phyloP scores from a whole-genome alignment of 2,113 vertebrate genomes.

The Synchiropus splendidus region DNA sequence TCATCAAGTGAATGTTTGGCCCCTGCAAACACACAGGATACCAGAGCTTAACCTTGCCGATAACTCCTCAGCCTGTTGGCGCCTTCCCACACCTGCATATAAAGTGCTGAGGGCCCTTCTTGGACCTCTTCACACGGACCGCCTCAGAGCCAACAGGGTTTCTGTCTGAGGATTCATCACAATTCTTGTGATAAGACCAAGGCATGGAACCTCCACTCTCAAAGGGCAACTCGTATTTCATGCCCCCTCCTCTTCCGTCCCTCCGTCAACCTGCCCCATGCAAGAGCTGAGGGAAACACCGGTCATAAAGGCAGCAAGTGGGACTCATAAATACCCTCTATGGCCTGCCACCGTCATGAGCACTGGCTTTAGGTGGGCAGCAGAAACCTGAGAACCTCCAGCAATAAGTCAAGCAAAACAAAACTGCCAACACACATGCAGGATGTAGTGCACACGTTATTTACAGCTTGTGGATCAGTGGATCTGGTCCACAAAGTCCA shows the following conservation, averaged over 20 bases:
- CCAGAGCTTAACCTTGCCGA: conserved; percentile 17
- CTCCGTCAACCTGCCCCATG: conserved; percentile 29
- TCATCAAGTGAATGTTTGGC: conserved; percentile 23
- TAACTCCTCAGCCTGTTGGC: conserved; percentile 4
- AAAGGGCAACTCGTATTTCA: conserved; percentile 29
- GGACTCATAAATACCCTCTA: conserved; percentile 34
- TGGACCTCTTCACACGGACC: no score
- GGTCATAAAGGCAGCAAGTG: conserved; percentile 35
- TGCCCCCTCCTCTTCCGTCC: not conserved
- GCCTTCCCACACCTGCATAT: not conserved
- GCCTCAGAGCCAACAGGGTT: conserved; percentile 1
- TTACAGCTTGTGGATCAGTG: no score
- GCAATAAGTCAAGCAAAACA: conserved; percentile 20
- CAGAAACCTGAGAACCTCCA: conserved; percentile 26
- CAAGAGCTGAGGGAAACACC: conserved; percentile 37
- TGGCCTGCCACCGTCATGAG: conserved; percentile 17
- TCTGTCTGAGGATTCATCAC: conserved; percentile 15
- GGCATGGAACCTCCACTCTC: conserved; percentile 23
- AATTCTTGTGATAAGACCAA: conserved; percentile 22
- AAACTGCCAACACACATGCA: conserved; percentile 8
- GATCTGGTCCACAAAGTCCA: no score
- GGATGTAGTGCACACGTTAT: conserved; percentile 1
- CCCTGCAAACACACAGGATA: conserved; percentile 29
- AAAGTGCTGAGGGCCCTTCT: no score
- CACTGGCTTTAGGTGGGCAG: conserved; percentile 18